Conservation (phyloP, 1,140 invertebrate species). For the Cyclina sinensis region DNA sequence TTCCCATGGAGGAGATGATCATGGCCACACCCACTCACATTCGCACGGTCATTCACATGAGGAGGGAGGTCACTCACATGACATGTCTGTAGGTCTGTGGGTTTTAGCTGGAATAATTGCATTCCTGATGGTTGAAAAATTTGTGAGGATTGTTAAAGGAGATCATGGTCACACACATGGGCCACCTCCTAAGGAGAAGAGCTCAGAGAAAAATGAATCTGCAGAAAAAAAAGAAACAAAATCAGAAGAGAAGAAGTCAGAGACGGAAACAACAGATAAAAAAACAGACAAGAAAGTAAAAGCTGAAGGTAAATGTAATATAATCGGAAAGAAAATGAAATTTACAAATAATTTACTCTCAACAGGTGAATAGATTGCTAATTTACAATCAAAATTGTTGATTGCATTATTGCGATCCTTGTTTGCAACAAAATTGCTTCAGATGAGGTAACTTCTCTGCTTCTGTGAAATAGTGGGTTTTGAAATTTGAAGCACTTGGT, state of each 20-base stretch:
- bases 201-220: slow-evolving; percentile 69
- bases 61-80: slow-evolving; percentile 87
- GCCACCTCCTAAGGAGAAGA: slow-evolving; percentile 74
- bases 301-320: slow-evolving; percentile 10
- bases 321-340: no score
- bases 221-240: slow-evolving; percentile 66
- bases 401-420: no score
- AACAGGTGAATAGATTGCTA: no score
- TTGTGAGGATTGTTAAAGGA: slow-evolving; percentile 95
- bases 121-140: slow-evolving; percentile 97
- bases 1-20: slow-evolving; percentile 85
- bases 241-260: slow-evolving; percentile 65
- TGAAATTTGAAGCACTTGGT: no score
- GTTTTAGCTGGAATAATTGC: slow-evolving; percentile 96
- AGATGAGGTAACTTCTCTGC: no score
- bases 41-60: slow-evolving; percentile 74
- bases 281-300: slow-evolving; percentile 71
- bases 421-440: no score
- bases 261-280: slow-evolving; percentile 72
- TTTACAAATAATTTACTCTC: no score
- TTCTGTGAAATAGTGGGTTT: no score
- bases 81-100: slow-evolving; percentile 95
- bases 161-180: slow-evolving; percentile 88
- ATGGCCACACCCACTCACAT: slow-evolving; percentile 88
- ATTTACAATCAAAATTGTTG: no score